These are phyloP conservation scores for Neopelma chrysocephalum DNA, from an alignment of 2,797 vertebrate genomes.

Conservation along the genomic window DNA sequence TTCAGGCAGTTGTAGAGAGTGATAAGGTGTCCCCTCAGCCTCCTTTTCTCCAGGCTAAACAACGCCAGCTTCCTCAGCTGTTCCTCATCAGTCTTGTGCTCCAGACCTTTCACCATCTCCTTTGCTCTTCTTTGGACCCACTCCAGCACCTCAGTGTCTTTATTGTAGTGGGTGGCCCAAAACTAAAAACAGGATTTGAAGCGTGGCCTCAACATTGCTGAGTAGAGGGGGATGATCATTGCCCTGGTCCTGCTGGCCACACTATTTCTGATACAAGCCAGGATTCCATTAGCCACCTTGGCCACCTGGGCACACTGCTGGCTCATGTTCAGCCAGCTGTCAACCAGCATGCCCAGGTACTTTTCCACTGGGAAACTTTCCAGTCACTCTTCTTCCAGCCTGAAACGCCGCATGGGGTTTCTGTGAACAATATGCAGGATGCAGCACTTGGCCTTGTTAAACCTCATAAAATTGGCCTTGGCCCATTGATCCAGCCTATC, in stretches of 20 bases:
- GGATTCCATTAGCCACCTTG: neutral
- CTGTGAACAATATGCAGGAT: neutral
- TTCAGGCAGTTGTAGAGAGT: neutral
- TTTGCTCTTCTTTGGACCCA: neutral
- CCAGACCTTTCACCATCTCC: neutral
- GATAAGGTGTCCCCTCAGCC: neutral
- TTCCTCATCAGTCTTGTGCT: neutral
- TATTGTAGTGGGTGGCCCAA: neutral
- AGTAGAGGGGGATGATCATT: neutral
- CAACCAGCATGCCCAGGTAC: neutral
- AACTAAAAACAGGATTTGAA: neutral
- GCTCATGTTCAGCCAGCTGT: neutral
- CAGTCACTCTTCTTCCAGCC: neutral
- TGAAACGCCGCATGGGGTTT: neutral
- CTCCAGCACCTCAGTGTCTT: neutral
- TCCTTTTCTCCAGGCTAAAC: neutral
- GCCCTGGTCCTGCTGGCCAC: neutral
- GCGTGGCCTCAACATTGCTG: accelerated
- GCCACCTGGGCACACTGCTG: neutral
- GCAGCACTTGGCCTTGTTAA: neutral
- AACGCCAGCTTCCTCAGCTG: neutral
- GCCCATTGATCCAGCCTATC: neutral
- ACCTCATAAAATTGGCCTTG: neutral
- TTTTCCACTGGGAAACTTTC: neutral
- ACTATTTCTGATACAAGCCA: neutral